Conservation (phyloP, 2,113 vertebrate species). For the Rousettus leschenaultii region DNA sequence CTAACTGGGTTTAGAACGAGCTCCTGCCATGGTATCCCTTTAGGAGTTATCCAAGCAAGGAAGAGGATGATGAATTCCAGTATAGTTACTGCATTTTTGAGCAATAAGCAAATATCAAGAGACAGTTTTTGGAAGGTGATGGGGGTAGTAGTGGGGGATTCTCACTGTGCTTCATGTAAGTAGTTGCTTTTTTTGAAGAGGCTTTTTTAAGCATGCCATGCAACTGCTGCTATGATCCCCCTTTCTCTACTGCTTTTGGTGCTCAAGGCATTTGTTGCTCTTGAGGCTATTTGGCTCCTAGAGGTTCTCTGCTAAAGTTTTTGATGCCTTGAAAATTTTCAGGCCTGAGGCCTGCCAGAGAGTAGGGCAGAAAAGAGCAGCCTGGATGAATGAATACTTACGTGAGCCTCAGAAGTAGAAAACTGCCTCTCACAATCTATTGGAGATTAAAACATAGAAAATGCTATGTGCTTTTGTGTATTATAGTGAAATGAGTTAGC, state of each 20-base stretch:
- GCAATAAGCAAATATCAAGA: slow-evolving; percentile 22
- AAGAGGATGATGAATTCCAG: slow-evolving; percentile 39
- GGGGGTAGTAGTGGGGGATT: background rate
- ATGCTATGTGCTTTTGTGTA: background rate
- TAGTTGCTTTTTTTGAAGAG: background rate
- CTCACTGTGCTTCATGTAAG: background rate
- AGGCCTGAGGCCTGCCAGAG: background rate
- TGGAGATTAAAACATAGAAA: background rate
- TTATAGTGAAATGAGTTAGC: background rate
- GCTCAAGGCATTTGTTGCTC: background rate
- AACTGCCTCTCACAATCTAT: background rate
- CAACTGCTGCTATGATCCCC: background rate
- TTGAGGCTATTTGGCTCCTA: background rate
- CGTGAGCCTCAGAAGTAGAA: background rate
- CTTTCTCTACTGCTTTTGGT: background rate
- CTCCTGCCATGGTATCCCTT: background rate
- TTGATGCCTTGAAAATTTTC: slow-evolving; percentile 26
- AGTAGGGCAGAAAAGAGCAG: slow-evolving; percentile 19
- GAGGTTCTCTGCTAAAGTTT: slow-evolving; percentile 26
- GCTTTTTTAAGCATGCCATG: background rate
- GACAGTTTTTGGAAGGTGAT: background rate
- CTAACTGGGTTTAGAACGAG: slow-evolving; percentile 34
- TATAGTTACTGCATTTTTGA: background rate
- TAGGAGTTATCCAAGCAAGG: slow-evolving; percentile 46
- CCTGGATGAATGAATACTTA: background rate